Evolutionary conservation across 2,888 invertebrate species (phyloP), one percentile per base, ranked within the genome.

Genomic region (Syrphus vitripennis): DNA sequence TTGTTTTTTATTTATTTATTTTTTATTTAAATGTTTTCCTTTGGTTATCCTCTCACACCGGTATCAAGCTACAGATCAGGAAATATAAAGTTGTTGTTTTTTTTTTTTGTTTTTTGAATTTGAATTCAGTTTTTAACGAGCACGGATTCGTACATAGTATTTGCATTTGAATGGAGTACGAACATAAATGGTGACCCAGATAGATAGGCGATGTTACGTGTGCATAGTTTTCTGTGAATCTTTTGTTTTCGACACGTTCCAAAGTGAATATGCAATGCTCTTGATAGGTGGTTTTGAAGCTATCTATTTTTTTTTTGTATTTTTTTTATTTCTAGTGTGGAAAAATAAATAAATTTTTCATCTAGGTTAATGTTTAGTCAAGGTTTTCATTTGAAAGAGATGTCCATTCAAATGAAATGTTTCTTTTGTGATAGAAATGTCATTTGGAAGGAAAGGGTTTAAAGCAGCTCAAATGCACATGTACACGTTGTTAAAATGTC

Each of bases 61-160:
- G 26, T 78, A 70, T 82, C 77, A 16, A 37, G 42, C 63, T 74
- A 48, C 72, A 74, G 67, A 86, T 86, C 86, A 82, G 86, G 74
- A 86, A 82, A 82, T 78, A 50, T 59, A 70, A 59, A 37, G 31
- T 59, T 75, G 14, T 24, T 53, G 21, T 50, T 71, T 69, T 57
- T 45, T 76, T 29, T 45, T 57, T 26, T 34, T 45, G 29, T 26
- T 57, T 79, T 53, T 80, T 16, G 59, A 34, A 77, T 84, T 84
- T 74, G 48, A 70, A 81, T 78, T 81, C 86, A 59, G 86, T 86
- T 86, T n/a, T 86, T 86, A 86, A 86, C 82, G 86, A 82, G 77
- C 57, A 53, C 50, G 50, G 67, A 34, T 50, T 67, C 9, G 21
- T 37, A 12, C 37, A 24, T 21, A 50, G 74, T 86, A 86, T 86